Evolutionary conservation across 2,888 invertebrate genomes (phyloP), one percentile per base, ranked within the genome.

Genomic region (Drosophila merina): DNA sequence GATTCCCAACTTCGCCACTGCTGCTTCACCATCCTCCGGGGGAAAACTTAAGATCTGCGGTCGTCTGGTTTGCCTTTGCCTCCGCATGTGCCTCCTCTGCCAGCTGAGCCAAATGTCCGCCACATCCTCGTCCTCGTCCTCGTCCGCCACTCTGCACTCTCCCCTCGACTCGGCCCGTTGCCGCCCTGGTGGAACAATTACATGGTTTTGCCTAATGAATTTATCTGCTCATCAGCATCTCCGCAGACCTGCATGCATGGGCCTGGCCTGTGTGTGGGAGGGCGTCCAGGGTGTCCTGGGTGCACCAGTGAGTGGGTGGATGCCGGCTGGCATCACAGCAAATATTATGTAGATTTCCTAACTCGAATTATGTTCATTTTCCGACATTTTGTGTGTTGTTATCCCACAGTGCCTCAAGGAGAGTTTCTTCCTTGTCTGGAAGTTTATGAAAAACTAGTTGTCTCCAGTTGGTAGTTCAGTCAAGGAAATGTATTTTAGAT

Each of bases 171-270:
- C 80, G 73, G 74, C 54, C 57, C 71, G 55, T 59, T 76, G 69
- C 72, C 77, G 81, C 84, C 90, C 90, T 88, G 82, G 84, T 84
- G 89, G 90, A 90, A 90, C 90, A 91, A 90, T 90, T 90, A 91
- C 88, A 89, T 88, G 89, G 87, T 90, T 90, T 89, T 89, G 90
- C 87, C 89, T 91, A 91, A 91, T 91, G 90, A 91, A 91, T 91
- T 91, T 91, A 91, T 91, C 89, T 91, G 87, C 88, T 90, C 90
- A 89, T 90, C 89, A 90, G 89, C 80, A 86, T 77, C 89, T 77
- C 76, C 57, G 66, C 74, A 70, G 71, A 68, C 75, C 59, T 74
- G 74, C 77, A 66, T 57, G 70, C 71, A 52, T 71, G 56, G 68
- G 44, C 56, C 52, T 59, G 55, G 66, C 40, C 47, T 57, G 57